Evolutionary conservation across 2,888 invertebrate species (phyloP), one percentile per base, ranked within the genome.

Genomic region (Philereme transversata): DNA sequence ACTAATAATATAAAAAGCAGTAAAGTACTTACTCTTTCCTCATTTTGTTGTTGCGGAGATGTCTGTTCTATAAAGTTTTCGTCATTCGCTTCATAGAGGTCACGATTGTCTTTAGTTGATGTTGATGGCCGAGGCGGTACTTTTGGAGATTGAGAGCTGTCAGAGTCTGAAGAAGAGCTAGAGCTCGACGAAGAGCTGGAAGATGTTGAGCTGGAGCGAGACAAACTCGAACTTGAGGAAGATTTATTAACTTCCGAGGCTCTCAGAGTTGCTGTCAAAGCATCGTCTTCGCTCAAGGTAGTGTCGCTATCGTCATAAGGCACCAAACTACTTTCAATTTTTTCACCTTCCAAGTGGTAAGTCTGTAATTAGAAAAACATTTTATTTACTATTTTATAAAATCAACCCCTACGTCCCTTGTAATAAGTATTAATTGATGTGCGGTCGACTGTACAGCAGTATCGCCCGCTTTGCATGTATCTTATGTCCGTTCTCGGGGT

Each of bases 1-100:
- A 44, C 44, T 44, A 44, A 44, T 44, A 44, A 44, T 44, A 44
- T 44, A 44, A 44, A 44, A 44, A 44, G 44, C 44, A 44, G 44
- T 44, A 44, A 44, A 44, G 44, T 44, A 44, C 44, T 44, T 44
- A 44, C 44, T 44, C 44, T 44, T 44, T 44, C 44, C 44, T 44
- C 44, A 44, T 44, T 44, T 44, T 44, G 44, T 44, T 44, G 44
- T 44, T 44, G 44, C 44, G 44, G 44, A 44, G 44, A 44, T 44
- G 44, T 44, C 44, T 44, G 44, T 44, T 44, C 44, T 44, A 44
- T 44, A 44, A 44, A 10, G 44, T 44, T 44, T 44, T 44, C 44
- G 44, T 44, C 44, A 44, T 44, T 44, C 44, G 44, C 44, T 44
- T 44, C 44, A 44, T 44, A 44, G 44, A 44, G 44, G 44, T 44